phyloP scores from a whole-genome alignment of 1,140 invertebrate genomes.

The Sweltsa coloradensis region DNA sequence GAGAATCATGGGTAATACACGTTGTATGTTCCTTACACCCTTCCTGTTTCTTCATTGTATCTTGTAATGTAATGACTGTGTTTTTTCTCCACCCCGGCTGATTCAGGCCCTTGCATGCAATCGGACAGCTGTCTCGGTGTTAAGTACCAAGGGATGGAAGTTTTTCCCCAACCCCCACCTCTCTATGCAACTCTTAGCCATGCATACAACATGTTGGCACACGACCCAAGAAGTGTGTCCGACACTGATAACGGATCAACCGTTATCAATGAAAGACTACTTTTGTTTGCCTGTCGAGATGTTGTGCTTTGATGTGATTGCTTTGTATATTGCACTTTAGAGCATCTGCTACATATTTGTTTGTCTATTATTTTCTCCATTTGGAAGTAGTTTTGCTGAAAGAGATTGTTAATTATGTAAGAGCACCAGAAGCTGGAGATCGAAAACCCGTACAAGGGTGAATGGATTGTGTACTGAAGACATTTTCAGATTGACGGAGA shows the following conservation, averaged over 20 bases:
- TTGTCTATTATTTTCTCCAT: not conserved
- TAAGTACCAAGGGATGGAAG: too few species aligned
- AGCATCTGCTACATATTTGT: constrained; percentile 1
- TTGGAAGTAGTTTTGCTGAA: not conserved
- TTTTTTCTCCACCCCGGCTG: too few species aligned
- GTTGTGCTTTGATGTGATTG: not conserved
- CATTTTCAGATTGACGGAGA: constrained; percentile 59
- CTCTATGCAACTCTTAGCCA: not conserved
- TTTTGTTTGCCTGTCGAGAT: not conserved
- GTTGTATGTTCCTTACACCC: too few species aligned
- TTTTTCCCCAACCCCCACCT: not conserved
- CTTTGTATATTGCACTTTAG: not conserved
- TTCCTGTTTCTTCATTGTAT: too few species aligned
- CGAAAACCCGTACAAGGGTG: not conserved
- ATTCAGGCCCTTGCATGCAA: constrained; percentile 71
- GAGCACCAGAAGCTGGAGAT: not conserved
- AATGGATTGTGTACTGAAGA: too few species aligned
- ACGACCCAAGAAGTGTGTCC: not conserved
- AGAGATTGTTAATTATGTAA: not conserved
- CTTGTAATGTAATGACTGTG: too few species aligned
- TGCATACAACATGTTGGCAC: not conserved
- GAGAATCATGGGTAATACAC: too few species aligned
- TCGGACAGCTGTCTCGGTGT: constrained; percentile 73
- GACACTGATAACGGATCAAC: not conserved
- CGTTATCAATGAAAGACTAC: not conserved